Evolutionary conservation across 2,113 vertebrate genomes (phyloP).

Genomic region (Marcusenius ussheri): DNA sequence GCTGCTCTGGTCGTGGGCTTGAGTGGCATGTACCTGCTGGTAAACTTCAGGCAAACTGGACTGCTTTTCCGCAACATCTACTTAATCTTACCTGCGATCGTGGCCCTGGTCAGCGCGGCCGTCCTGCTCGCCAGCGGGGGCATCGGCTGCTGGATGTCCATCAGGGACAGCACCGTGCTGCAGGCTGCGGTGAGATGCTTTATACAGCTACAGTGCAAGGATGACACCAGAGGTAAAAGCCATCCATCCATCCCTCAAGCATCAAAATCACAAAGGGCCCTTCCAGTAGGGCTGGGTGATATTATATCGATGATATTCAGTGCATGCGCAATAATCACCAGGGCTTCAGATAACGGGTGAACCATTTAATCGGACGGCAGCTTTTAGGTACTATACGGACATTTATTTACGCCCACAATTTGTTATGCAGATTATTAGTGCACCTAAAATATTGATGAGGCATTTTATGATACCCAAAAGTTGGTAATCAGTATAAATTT

Average conservation of each 20-base stretch:
- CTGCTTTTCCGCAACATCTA: slow-evolving; percentile 34
- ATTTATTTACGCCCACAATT: too few relatives aligned
- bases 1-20: slow-evolving; percentile 36
- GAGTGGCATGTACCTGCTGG: slow-evolving; percentile 41
- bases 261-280: not conserved
- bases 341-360: too few relatives aligned
- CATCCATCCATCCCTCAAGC: not conserved
- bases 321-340: too few relatives aligned
- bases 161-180: slow-evolving; percentile 30
- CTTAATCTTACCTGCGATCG: slow-evolving; percentile 37
- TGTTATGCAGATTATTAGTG: too few relatives aligned
- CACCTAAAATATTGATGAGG: too few relatives aligned
- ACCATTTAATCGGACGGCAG: too few relatives aligned
- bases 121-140: slow-evolving; percentile 32
- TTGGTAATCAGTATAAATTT: too few relatives aligned
- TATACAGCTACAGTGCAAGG: not conserved
- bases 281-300: not conserved
- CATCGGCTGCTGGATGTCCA: slow-evolving; percentile 35
- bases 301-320: too few relatives aligned
- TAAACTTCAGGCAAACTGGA: slow-evolving; percentile 33
- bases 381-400: too few relatives aligned
- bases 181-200: slow-evolving; percentile 27
- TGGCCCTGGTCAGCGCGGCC: slow-evolving; percentile 33
- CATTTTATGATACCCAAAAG: too few relatives aligned
- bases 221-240: not conserved